Conservation (phyloP, 2,113 vertebrate genomes). For the Mustela nigripes region DNA sequence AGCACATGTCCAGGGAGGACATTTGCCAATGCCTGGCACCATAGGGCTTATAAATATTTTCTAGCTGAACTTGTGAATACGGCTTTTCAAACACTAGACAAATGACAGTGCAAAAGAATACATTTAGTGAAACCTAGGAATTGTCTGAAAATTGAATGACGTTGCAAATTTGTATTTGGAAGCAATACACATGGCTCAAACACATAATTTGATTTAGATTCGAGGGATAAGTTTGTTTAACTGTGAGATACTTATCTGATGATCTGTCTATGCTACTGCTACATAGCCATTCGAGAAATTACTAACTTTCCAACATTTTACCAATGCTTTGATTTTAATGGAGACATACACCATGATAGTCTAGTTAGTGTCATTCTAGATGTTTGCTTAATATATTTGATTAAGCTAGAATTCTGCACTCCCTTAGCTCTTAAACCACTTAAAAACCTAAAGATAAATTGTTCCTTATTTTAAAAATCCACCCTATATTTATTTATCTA, state of each 20-base stretch:
- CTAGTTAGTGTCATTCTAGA: not conserved
- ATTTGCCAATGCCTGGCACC: slow-evolving; percentile 65
- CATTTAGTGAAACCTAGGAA: not conserved
- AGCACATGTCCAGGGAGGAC: slow-evolving; percentile 72
- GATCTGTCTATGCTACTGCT: not conserved
- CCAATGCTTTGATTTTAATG: slow-evolving; percentile 8
- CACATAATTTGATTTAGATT: slow-evolving; percentile 55
- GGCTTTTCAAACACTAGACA: slow-evolving; percentile 73
- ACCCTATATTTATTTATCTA: not conserved
- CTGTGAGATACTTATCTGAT: not conserved
- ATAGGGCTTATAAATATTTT: slow-evolving; percentile 74
- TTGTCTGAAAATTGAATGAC: slow-evolving; percentile 68
- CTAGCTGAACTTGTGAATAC: slow-evolving; percentile 75
- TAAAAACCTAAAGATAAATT: slow-evolving; percentile 7
- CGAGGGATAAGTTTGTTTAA: slow-evolving; percentile 36
- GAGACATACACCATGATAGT: not conserved
- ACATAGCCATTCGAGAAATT: not conserved
- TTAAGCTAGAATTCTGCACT: not conserved
- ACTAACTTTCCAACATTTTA: slow-evolving; percentile 3
- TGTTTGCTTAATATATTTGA: not conserved
- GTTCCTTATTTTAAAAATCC: slow-evolving; percentile 44
- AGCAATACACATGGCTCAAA: slow-evolving; percentile 9
- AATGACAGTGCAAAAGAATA: slow-evolving; percentile 53
- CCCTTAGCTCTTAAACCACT: not conserved
- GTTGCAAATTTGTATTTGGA: slow-evolving; percentile 51